Evolutionary conservation across 35 echinoderm and acorn worm species (phyloP).

Genomic region (Diadema setosum): DNA sequence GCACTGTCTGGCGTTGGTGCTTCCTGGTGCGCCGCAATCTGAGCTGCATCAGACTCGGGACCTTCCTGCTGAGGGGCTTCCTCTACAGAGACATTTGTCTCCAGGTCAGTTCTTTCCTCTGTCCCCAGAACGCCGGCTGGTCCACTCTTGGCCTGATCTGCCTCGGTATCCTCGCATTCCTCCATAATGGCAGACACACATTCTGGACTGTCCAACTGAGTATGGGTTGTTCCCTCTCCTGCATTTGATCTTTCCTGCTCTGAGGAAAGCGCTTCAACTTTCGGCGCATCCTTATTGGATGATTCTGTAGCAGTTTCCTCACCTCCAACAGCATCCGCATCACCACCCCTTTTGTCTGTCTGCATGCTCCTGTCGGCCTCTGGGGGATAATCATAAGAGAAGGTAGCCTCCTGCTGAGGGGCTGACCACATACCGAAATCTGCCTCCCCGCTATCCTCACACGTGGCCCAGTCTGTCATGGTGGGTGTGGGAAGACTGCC

Average conservation of each 20-base stretch:
- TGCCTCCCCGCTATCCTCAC: neutral
- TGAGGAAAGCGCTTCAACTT: too few relatives aligned
- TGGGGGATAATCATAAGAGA: neutral
- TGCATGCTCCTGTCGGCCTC: neutral
- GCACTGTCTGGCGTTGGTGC: neutral
- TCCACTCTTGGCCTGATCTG: slow-evolving; percentile 1
- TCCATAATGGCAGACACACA: neutral
- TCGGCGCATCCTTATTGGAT: neutral
- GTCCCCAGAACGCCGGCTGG: neutral
- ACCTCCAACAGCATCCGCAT: neutral
- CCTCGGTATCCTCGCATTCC: slow-evolving; percentile 11
- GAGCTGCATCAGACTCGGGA: neutral
- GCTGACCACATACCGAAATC: slow-evolving; percentile 42
- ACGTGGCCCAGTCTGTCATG: neutral
- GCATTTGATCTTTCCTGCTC: too few relatives aligned
- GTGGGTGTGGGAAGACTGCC: neutral
- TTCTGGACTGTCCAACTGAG: neutral
- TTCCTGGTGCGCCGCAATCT: neutral
- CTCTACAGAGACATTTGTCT: neutral
- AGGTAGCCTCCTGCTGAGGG: slow-evolving; percentile 24
- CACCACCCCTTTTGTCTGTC: neutral
- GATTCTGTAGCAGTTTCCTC: too few relatives aligned
- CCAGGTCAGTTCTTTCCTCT: neutral
- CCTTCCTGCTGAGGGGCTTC: neutral
- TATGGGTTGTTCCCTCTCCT: too few relatives aligned